phyloP scores from a whole-genome alignment of 1,140 invertebrate genomes.

The Drosophila kanapiae region DNA sequence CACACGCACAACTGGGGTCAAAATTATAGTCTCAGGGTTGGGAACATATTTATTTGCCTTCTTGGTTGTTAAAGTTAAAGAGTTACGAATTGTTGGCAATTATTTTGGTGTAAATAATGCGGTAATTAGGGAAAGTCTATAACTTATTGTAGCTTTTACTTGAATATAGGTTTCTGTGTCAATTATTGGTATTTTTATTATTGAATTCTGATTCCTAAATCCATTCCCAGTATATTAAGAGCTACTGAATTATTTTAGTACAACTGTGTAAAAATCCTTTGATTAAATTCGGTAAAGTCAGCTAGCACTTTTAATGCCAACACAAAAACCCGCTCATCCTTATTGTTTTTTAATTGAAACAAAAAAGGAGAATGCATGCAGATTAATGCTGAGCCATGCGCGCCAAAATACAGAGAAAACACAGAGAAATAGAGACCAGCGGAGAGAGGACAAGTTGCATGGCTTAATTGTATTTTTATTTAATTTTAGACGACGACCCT shows the following conservation, averaged over 20 bases:
- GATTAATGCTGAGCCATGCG: constrained; percentile 62
- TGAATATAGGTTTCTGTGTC: not conserved
- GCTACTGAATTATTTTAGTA: not conserved
- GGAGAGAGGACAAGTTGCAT: constrained; percentile 3
- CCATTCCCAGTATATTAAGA: not conserved
- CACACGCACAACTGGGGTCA: constrained; percentile 14
- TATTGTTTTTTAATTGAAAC: constrained; percentile 49
- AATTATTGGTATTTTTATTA: not conserved
- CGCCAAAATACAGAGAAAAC: not conserved
- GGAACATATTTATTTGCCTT: not conserved
- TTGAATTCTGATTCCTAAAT: not conserved
- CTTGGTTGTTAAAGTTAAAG: not conserved
- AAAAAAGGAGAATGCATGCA: constrained; percentile 21
- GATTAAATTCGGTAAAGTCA: not conserved
- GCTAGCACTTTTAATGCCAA: too few relatives aligned
- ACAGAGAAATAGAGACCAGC: not conserved
- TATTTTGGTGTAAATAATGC: not conserved
- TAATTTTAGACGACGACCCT: constrained; percentile 45
- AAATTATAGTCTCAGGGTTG: not conserved
- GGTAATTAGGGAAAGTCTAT: not conserved
- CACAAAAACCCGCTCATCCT: not conserved
- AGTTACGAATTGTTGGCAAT: not conserved
- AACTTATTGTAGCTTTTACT: not conserved
- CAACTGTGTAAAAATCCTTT: not conserved
- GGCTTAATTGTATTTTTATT: constrained; percentile 76